phyloP scores from a whole-genome alignment of 2,797 vertebrate species.

The Odontamblyopus rebecca region DNA sequence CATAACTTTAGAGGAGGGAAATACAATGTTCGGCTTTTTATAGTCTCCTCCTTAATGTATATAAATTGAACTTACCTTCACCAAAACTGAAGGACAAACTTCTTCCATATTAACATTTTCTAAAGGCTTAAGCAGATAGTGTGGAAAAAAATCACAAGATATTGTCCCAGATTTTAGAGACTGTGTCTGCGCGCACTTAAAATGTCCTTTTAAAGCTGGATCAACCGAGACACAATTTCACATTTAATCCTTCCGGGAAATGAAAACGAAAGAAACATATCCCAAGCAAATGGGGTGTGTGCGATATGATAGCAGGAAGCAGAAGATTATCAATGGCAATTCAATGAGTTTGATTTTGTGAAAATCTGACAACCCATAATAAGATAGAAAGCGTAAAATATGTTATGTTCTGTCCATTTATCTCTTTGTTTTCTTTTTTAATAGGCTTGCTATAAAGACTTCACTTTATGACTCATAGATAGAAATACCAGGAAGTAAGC shows the following conservation, averaged over 20 bases:
- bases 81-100: constrained; percentile 53
- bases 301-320: constrained; percentile 44
- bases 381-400: no score
- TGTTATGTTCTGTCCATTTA: neutral
- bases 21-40: neutral
- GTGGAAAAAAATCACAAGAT: neutral
- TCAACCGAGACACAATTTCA: constrained; percentile 25
- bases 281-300: constrained; percentile 40
- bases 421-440: neutral
- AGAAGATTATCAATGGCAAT: neutral
- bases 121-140: neutral
- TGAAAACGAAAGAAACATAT: constrained; percentile 86
- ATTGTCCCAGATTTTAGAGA: neutral
- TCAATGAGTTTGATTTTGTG: neutral
- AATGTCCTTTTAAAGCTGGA: constrained; percentile 8
- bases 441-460: neutral
- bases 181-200: neutral
- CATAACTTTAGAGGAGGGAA: neutral
- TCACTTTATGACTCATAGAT: neutral
- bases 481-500: neutral
- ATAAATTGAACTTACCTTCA: constrained; percentile 66
- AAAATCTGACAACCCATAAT: neutral
- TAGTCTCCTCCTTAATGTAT: neutral
- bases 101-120: constrained; percentile 57
- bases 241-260: constrained; percentile 79